Evolutionary conservation across 2,113 vertebrate genomes (phyloP), one percentile per base, ranked within the genome.

Genomic region (Pterocles burchelli): DNA sequence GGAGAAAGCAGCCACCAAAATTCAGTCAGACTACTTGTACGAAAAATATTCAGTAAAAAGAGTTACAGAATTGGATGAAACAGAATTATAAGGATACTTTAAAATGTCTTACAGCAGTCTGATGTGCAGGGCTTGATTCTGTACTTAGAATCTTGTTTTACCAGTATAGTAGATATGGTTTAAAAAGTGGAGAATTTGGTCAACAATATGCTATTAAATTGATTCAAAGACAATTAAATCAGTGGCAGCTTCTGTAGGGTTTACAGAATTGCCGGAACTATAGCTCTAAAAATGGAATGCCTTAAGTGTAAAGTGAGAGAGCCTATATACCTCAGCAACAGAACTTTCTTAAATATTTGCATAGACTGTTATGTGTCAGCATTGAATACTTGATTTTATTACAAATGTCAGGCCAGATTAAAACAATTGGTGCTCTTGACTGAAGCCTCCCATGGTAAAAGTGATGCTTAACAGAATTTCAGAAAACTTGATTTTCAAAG

Each of bases 1-100:
- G 75, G 79, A 91, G 71, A 95, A 96, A 65, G 73, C n/a, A 92
- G 77, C 49, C 52, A 61, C 52, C 55, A 70, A 79, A 87, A 85
- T 24, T 26, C 51, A 81, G 26, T 29, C 2, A 15, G 87, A 63
- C 26, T 51, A 24, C 31, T 82, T 63, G 24, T 29, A 76, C 26
- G 41, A 67, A 91, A 93, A 74, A 16, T 20, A 61, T 26, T 65
- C 33, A 51, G 66, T 25, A 94, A 76, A 29, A 82, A 68, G 24
- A 68, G 45, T 36, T 28, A 51, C 11, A 43, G 31, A 83, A 81
- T 10, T 45, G 52, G 58, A 66, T 77, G 34, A 74, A 84, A 15
- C 16, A 70, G 80, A 94, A 66, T 77, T 80, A 58, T 28, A 59
- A 52, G 33, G 16, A 36, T 43, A 38, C 45, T 72, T 59, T 31